A percentile compares a stretch with the other conserved stretches of the same genome.
phyloP scores from a whole-genome alignment of 23 tunicate genomes.

The Trididemnum clinides region DNA sequence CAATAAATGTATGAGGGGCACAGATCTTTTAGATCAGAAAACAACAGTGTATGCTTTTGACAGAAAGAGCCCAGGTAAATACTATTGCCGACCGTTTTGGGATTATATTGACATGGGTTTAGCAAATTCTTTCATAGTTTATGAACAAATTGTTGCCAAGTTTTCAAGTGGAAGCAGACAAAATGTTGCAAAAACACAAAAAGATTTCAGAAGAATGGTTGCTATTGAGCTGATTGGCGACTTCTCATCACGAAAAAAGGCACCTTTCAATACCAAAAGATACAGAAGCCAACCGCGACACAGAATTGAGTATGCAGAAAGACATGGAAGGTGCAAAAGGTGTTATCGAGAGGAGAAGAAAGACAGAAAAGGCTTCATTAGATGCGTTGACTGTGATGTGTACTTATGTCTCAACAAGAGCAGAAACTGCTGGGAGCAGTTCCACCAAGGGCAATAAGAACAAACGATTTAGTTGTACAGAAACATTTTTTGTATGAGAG shows the following conservation, averaged over 20 bases:
- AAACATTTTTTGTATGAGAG: no score
- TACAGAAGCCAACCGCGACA: no score
- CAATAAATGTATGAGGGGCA: slow-evolving; percentile 10
- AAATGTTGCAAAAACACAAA: background rate
- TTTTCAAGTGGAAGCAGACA: background rate
- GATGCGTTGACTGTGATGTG: slow-evolving; percentile 11
- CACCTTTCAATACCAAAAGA: no score
- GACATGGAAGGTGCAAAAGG: background rate
- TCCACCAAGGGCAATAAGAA: background rate
- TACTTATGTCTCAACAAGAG: slow-evolving; percentile 5
- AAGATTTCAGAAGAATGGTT: background rate
- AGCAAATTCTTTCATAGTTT: background rate
- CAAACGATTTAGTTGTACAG: background rate
- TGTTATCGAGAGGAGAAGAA: background rate
- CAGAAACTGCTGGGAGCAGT: slow-evolving; percentile 20
- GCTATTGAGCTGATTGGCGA: slow-evolving; percentile 1
- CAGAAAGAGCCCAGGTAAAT: background rate
- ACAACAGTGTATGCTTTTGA: slow-evolving; percentile 4
- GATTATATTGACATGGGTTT: slow-evolving; percentile 21
- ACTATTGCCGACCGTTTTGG: slow-evolving; percentile 1
- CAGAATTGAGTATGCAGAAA: slow-evolving; percentile 5
- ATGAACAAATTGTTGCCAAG: background rate
- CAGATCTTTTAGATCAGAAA: background rate
- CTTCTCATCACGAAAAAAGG: background rate
- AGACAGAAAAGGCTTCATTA: slow-evolving; percentile 9